A percentile compares a stretch with the other conserved stretches of the same genome.
Evolutionary conservation across 2,797 vertebrate genomes (phyloP).

Genomic region (Neosilurus mollespiculum): DNA sequence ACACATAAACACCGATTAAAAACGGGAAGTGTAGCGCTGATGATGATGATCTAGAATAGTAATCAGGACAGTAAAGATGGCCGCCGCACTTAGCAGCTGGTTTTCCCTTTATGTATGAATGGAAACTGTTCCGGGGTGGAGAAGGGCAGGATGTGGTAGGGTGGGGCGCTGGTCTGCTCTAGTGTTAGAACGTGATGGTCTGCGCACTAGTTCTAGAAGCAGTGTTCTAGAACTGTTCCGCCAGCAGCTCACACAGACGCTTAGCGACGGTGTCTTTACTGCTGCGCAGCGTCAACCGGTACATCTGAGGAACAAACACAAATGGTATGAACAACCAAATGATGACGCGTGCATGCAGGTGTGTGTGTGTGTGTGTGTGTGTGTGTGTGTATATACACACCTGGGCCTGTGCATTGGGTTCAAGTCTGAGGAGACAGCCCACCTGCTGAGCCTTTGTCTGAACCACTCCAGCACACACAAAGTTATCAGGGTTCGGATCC

Average conservation of each 20-base stretch:
- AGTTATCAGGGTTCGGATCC: conserved; percentile 92
- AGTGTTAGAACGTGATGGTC: conserved; percentile 52
- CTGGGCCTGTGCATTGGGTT: conserved; percentile 90
- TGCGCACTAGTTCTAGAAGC: conserved; percentile 48
- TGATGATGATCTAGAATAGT: conserved; percentile 70
- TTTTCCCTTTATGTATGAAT: conserved; percentile 76
- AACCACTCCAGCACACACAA: conserved; percentile 89
- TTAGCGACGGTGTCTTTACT: conserved; percentile 88
- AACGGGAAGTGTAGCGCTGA: conserved; percentile 69
- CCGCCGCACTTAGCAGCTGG: conserved; percentile 62
- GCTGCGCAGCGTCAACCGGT: conserved; percentile 89
- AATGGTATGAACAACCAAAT: conserved; percentile 6
- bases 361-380: neutral
- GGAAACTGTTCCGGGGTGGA: conserved; percentile 57
- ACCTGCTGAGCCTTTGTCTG: conserved; percentile 90
- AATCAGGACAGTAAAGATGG: conserved; percentile 65
- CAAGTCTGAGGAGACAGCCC: conserved; percentile 88
- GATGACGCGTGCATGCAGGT: neutral
- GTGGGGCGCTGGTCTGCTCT: conserved; percentile 60
- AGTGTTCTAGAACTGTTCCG: conserved; percentile 85
- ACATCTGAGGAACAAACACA: conserved; percentile 75
- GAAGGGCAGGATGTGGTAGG: conserved; percentile 45
- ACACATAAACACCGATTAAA: conserved; percentile 69
- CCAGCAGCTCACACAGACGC: conserved; percentile 87
- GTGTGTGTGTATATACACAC: conserved; percentile 60